A percentile compares a stretch with the other conserved stretches of the same genome.
Conservation (phyloP, 2,888 invertebrate genomes). For the Platycheirus albimanus region DNA sequence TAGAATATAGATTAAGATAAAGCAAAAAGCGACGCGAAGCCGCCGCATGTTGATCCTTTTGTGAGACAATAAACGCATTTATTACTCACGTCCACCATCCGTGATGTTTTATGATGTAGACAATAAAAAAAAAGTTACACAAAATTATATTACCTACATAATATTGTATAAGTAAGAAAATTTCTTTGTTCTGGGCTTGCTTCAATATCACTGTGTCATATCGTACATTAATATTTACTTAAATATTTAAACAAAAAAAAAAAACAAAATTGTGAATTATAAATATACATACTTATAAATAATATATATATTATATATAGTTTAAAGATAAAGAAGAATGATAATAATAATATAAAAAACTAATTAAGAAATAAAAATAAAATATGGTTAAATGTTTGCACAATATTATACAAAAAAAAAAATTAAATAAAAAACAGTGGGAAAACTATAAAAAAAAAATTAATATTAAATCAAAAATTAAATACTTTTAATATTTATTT, state of each 20-base stretch:
- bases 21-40: no score
- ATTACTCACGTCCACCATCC: no score
- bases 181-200: slow-evolving; percentile 80
- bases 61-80: no score
- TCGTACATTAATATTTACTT: slow-evolving; percentile 82
- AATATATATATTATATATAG: slow-evolving; percentile 57
- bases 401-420: slow-evolving; percentile 64
- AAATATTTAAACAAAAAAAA: no score
- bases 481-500: slow-evolving; percentile 17
- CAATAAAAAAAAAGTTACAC: no score
- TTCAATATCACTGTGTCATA: slow-evolving; percentile 83
- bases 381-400: slow-evolving; percentile 71
- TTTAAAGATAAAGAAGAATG: slow-evolving; percentile 83
- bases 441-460: slow-evolving; percentile 52
- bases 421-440: slow-evolving; percentile 43
- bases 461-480: slow-evolving; percentile 42
- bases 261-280: slow-evolving; percentile 66
- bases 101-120: no score
- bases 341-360: slow-evolving; percentile 75
- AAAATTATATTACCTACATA: slow-evolving; percentile 34
- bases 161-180: slow-evolving; percentile 48
- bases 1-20: no score
- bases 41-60: no score
- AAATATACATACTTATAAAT: slow-evolving; percentile 30
- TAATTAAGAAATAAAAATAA: slow-evolving; percentile 49